Evolutionary conservation across 2,888 invertebrate species (phyloP), one percentile per base, ranked within the genome.

Genomic region (Pyralis farinalis): DNA sequence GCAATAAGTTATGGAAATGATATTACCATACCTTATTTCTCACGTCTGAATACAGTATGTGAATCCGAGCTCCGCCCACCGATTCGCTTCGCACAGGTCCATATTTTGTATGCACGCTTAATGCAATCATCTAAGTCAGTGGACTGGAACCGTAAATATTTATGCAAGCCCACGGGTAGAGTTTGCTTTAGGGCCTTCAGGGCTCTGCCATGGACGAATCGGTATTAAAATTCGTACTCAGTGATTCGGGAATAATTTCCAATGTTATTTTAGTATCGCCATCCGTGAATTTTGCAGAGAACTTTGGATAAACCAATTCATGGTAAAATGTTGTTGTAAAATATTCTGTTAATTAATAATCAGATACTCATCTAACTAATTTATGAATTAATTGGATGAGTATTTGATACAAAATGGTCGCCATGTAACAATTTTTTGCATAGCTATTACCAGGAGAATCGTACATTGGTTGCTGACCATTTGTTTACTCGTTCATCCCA

Each of bases 81-180:
- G 63, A 58, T 59, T 64, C 33, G 27, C 12, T 34, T 12, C 33
- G 8, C 33, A 7, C 25, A 12, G 28, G 16, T 7, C 33, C 33
- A 56, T 55, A 70, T 70, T 69, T 67, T 57, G 63, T 69, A 71
- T 74, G 77, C 71, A 62, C 65, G 68, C 71, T 70, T 72, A 73
- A 73, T 74, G 73, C 70, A 75, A 75, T 77, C 71, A 74, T 75
- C 72, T 70, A 59, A 73, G 64, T 68, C 72, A 68, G 71, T 76
- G 78, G 71, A 63, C 69, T 67, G 66, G 64, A 72, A 73, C 68
- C 51, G 67, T 70, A 70, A 72, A 79, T 77, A 75, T 79, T 77
- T 75, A 80, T 77, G 71, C 71, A 63, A 60, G 61, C 62, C 65
- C 38, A 40, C 44, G 41, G 40, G 29, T 30, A 34, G 33, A 10